Base-by-base conservation (phyloP, 2,797 vertebrate species). In the Strix occidentalis region DNA sequence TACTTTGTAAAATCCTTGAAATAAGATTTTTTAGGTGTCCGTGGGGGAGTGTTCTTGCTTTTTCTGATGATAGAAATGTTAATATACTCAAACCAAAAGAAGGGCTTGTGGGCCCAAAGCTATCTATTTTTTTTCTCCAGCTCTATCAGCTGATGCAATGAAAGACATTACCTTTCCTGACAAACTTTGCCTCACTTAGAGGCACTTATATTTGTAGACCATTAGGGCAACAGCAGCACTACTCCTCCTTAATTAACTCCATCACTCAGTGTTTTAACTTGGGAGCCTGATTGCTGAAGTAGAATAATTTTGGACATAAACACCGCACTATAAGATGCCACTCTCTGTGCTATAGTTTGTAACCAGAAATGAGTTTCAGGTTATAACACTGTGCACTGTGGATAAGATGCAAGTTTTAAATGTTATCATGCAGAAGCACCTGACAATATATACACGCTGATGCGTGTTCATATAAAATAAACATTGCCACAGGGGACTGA, bases 241-340 rank as follows among this genome's bases (percentile, higher is more conserved):
- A 50, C 72, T 96, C 64, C 89, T 89, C 90, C 69, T 91, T 95
- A 96, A 96, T 97, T 95, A 96, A 89, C 84, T 96, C 86, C 84
- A 96, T 93, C 89, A 87, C 64, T 96, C 96, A 95, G 86, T 16
- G 86, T 58, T 95, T 93, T 87, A 96, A 96, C 86, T 71, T 81
- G 91, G 94, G 85, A 95, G 58, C 50, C 63, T 57, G 83, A 90
- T 1, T 63, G 71, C 74, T 92, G 51, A 76, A 96, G 51, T 70
- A 85, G 92, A 94, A 71, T 91, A 69, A 93, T 92, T 96, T 54
- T 92, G 86, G 84, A 64, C 86, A 89, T 82, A 96, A 95, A 79
- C 78, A 83, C 0, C 57, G 50, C 29, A 26, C 83, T 33, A 3
- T 48, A 70, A 94, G 87, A 57, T 37, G 65, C 78, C 75, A 64